Conservation (phyloP, 2,888 invertebrate genomes). For the Apodemia duryi region DNA sequence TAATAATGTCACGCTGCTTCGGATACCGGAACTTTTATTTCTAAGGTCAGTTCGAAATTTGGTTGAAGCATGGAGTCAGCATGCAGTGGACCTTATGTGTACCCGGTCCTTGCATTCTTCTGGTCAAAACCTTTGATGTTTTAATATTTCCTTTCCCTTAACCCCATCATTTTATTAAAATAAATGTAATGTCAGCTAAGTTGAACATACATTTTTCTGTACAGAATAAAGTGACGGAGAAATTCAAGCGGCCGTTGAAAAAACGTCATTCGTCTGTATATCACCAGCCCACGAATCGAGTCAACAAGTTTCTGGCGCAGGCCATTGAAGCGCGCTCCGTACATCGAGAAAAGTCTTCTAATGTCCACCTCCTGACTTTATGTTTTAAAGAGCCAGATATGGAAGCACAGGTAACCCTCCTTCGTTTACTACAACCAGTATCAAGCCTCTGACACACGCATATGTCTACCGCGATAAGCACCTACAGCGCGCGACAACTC, state of each 20-base stretch:
- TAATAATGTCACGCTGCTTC: constrained; percentile 76
- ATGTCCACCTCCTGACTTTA: constrained; percentile 91
- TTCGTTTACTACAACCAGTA: no score
- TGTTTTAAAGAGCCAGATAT: constrained; percentile 91
- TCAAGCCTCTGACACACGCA: no score
- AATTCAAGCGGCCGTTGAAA: constrained; percentile 92
- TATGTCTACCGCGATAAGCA: no score
- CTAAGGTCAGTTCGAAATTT: constrained; percentile 70
- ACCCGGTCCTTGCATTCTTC: constrained; percentile 36
- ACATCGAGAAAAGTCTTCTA: constrained; percentile 92
- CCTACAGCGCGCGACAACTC: no score
- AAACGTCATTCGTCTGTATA: constrained; percentile 92
- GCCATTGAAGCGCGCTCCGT: constrained; percentile 94
- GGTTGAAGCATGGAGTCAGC: constrained; percentile 69
- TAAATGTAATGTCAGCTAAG: constrained; percentile 29
- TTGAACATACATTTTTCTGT: constrained; percentile 48
- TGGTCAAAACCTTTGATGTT: constrained; percentile 11
- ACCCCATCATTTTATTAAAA: constrained; percentile 22
- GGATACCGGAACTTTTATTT: constrained; percentile 71
- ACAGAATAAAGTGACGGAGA: constrained; percentile 92
- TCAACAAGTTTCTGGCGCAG: constrained; percentile 94
- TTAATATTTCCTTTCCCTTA: constrained; percentile 18
- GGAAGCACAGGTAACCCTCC: constrained; percentile 84
- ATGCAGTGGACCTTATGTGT: constrained; percentile 59
- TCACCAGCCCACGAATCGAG: constrained; percentile 93